Conservation (phyloP, 2,888 invertebrate genomes). For the Ditula angustiorana region DNA sequence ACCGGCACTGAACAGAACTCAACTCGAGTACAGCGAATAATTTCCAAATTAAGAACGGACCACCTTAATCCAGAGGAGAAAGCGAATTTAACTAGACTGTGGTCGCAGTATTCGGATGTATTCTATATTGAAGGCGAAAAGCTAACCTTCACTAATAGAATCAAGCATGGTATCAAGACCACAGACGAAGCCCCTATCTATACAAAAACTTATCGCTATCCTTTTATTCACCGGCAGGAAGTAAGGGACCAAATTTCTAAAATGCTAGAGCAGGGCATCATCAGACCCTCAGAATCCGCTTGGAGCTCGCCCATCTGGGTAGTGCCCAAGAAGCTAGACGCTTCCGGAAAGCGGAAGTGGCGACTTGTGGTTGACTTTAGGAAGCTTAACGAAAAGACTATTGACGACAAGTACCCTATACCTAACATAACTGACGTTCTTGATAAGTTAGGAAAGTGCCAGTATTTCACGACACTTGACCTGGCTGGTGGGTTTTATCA, state of each 20-base stretch:
- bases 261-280: no score
- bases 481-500: no score
- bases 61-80: not conserved
- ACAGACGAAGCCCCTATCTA: constrained; percentile 31
- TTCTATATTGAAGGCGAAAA: no score
- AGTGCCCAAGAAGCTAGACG: constrained; percentile 45
- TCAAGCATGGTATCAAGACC: constrained; percentile 43
- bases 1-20: not conserved
- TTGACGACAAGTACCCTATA: constrained; percentile 45
- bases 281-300: no score
- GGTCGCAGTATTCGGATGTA: constrained; percentile 36
- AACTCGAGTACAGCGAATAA: not conserved
- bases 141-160: constrained; percentile 40
- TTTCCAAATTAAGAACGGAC: not conserved
- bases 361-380: constrained; percentile 44
- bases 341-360: constrained; percentile 45
- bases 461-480: no score
- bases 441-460: no score
- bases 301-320: constrained; percentile 46
- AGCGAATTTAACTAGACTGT: constrained; percentile 8
- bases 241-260: not conserved
- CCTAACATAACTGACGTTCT: no score
- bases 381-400: constrained; percentile 47
- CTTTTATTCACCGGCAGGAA: constrained; percentile 27
- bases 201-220: constrained; percentile 36